Evolutionary conservation across 2,797 vertebrate species (phyloP), one percentile per base, ranked within the genome.

Genomic region (Myripristis jacobus): DNA sequence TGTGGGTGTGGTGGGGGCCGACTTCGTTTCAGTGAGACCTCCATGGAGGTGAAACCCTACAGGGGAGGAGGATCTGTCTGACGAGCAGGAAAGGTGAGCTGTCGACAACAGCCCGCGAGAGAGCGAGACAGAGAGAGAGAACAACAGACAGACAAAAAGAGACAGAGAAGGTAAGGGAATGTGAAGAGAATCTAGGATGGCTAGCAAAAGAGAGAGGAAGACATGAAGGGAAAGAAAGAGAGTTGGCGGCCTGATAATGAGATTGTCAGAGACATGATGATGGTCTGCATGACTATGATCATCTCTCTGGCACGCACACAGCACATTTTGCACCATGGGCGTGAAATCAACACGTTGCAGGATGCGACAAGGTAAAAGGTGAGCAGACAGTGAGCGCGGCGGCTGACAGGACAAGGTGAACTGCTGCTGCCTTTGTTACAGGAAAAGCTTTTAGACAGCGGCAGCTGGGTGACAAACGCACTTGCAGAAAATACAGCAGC

Each of bases 331-430:
- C 13, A 59, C 66, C 46, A 58, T 41, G 51, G 46, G 19, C 25
- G 62, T 52, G 59, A 66, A 76, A 82, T 74, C n/a, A 76, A 81
- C 77, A 82, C 70, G 72, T 85, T 63, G 74, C 47, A 69, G 60
- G 66, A 6, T 25, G 77, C 68, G 82, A 84, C 68, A 76, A 72
- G 71, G 81, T 83, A 78, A 78, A 25, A 81, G 84, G 77, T 84
- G 80, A 86, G 60, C 0, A 2, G 63, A 61, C 58, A 82, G 77
- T 74, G 66, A 81, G 62, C 15, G 66, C 0, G 7, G n/a, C 2
- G 18, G 31, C 47, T 64, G 80, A 82, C 62, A 75, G 70, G 73
- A 75, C 12, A 4, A 51, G 74, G 15, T 66, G 66, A 68, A 55
- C 62, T 34, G 58, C 44, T 38, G 47, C 66, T 43, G 29, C 29